Base-by-base conservation (phyloP, 1,140 invertebrate genomes). In the Pachyrhynchus sulphureomaculatus region DNA sequence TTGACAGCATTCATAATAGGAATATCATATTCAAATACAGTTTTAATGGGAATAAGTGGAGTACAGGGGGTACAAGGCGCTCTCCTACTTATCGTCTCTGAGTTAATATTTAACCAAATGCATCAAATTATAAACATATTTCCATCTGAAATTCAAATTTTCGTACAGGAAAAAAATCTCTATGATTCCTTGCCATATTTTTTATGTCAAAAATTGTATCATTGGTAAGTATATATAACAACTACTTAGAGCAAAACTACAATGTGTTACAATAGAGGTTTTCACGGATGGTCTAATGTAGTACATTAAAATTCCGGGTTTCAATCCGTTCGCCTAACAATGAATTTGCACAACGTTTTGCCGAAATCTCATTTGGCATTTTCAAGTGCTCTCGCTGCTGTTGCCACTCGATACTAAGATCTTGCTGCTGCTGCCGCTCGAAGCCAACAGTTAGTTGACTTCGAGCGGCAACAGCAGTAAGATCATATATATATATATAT, bases 1-100 rank as follows among this genome's bases (percentile, higher is more conserved):
- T 80, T 84, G 63, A 84, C 87, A 62, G 84, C 83, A 5, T 65
- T 86, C 13, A 73, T 87, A 21, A 78, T 88, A 47, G 81, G 83
- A 1, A 74, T 82, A 0, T 84, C 85, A 1, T 88, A 85, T 67
- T 75, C 80, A 49, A 80, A 81, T 17, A 76, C 85, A 15, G 79
- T 79, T 45, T 65, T 77, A 10, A 76, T 79, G 55, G 64, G 83
- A 67, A 84, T 87, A 72, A 77, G 79, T 1, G 82, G 84, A 49
- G 86, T 88, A 44, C 86, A 88, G 75, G 88, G 87, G 73, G 80
- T 88, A 13, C 82, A 88, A 72, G 88, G 87, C 47, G 78, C 86
- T 0, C 68, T 88, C 52, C 88, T 88, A 73, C 77, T 88, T 13
- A 82, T 86, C 34, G 81, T 88, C 15, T 83, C 86, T 1, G 88